Conservation (phyloP, 2,797 vertebrate species). For the Ctenosaura bakeri region DNA sequence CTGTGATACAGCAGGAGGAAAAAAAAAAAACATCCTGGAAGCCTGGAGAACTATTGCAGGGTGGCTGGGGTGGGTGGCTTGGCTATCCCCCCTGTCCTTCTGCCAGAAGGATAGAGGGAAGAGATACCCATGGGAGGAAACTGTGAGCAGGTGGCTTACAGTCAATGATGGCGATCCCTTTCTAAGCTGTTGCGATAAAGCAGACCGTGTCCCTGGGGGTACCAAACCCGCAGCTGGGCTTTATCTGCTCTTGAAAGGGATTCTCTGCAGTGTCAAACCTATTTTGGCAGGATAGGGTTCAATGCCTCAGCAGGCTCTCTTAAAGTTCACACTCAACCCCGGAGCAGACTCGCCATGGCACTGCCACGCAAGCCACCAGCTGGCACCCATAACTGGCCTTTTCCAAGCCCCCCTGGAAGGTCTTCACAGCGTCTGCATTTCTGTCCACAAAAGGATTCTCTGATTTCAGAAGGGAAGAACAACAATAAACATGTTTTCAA, state of each 20-base stretch:
- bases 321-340: no score
- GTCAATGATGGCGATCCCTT: neutral
- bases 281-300: no score
- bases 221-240: no score
- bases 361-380: no score
- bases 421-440: neutral
- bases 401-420: neutral
- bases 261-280: no score
- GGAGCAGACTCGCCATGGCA: no score
- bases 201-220: no score
- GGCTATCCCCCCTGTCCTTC: neutral
- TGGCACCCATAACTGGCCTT: no score
- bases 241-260: no score
- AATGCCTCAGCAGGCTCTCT: no score
- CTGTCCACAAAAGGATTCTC: neutral
- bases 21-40: neutral
- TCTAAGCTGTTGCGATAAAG: neutral
- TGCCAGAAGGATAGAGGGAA: neutral
- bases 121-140: neutral
- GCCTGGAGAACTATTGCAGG: neutral
- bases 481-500: neutral
- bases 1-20: neutral
- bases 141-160: no score
- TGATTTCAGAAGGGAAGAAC: neutral
- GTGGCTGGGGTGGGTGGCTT: no score